A percentile compares a stretch with the other conserved stretches of the same genome.
Conservation (phyloP, 2,797 vertebrate species). For the Pangasius djambal region DNA sequence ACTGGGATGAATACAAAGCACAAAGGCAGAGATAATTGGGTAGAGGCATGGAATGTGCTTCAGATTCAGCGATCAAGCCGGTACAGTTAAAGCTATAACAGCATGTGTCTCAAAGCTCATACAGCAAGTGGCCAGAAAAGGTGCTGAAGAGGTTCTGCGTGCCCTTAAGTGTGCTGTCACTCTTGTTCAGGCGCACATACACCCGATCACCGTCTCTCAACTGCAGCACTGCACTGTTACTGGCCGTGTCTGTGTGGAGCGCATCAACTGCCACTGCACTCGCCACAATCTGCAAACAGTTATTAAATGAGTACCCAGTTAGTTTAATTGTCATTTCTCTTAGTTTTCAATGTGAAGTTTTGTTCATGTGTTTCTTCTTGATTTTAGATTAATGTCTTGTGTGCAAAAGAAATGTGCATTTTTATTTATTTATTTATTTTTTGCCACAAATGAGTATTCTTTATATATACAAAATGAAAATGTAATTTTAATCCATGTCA, state of each 20-base stretch:
- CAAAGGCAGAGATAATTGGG: background rate
- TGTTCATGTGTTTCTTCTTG: background rate
- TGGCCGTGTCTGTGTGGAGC: conserved; percentile 54
- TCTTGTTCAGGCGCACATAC: conserved; percentile 45
- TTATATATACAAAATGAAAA: background rate
- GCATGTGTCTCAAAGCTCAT: conserved; percentile 35
- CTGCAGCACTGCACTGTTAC: conserved; percentile 49
- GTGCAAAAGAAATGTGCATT: background rate
- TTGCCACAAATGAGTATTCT: background rate
- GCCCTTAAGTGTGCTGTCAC: conserved; percentile 40
- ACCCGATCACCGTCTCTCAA: conserved; percentile 46
- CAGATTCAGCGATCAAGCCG: background rate
- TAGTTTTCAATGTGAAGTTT: background rate
- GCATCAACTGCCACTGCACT: conserved; percentile 55
- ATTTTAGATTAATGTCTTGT: background rate
- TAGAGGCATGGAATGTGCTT: background rate
- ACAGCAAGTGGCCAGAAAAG: conserved; percentile 56
- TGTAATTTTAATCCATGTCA: background rate
- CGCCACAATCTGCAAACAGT: conserved; percentile 49
- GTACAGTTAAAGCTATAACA: background rate
- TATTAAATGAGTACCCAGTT: background rate
- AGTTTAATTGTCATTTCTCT: background rate
- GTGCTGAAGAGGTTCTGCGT: conserved; percentile 48
- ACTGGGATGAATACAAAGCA: conserved; percentile 19
- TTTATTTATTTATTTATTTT: background rate